A percentile compares a stretch with the other conserved stretches of the same genome.
Conservation (phyloP, 2,888 invertebrate species). For the Platycheirus rosarum region DNA sequence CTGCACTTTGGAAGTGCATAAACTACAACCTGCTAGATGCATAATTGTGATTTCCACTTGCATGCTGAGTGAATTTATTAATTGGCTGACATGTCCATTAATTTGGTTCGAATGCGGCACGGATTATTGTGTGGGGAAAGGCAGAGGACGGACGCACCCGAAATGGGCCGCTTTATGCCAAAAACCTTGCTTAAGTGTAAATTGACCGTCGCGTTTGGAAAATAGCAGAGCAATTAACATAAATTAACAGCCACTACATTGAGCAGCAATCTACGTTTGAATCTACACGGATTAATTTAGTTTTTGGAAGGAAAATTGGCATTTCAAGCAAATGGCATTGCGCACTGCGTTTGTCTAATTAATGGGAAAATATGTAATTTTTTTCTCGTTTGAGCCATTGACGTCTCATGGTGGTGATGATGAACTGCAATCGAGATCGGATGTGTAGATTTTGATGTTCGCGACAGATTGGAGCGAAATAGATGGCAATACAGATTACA, state of each 20-base stretch:
- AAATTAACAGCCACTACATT: constrained; percentile 69
- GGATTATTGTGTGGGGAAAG: not conserved
- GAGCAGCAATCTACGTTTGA: constrained; percentile 31
- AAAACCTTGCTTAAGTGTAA: constrained; percentile 55
- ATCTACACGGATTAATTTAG: constrained; percentile 16
- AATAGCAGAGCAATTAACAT: constrained; percentile 71
- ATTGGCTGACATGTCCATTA: constrained; percentile 82
- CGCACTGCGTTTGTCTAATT: constrained; percentile 14
- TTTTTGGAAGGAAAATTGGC: constrained; percentile 15
- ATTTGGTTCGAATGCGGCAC: constrained; percentile 79
- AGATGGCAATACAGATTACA: constrained; percentile 64
- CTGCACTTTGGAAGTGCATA: constrained; percentile 30
- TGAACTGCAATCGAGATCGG: constrained; percentile 48
- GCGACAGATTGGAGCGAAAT: constrained; percentile 57
- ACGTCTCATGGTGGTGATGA: constrained; percentile 29
- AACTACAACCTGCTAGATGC: constrained; percentile 38
- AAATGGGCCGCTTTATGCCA: constrained; percentile 26
- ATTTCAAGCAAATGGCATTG: not conserved
- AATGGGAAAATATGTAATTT: constrained; percentile 13
- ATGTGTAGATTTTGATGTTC: constrained; percentile 30
- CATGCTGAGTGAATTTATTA: constrained; percentile 82
- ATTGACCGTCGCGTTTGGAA: constrained; percentile 62
- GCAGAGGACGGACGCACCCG: not conserved
- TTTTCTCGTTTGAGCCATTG: constrained; percentile 27
- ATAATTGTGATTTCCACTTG: constrained; percentile 75